These are phyloP conservation scores for Seira musarum DNA, from an alignment of 2,888 invertebrate genomes.

Conservation along the genomic window DNA sequence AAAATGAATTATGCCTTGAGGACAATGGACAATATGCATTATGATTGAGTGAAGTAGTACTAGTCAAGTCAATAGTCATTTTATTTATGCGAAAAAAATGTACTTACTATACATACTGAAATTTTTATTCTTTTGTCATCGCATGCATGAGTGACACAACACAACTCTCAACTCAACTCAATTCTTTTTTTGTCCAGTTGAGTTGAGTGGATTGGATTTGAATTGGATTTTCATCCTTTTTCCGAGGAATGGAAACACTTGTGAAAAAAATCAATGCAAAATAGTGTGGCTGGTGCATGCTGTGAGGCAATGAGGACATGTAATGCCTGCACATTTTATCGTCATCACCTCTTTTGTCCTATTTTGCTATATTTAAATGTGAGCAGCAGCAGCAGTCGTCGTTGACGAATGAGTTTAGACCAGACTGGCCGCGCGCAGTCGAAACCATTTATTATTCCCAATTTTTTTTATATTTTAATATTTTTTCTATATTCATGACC, in stretches of 20 bases:
- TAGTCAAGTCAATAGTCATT: too few relatives aligned
- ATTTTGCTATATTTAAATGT: too few relatives aligned
- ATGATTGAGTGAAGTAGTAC: too few relatives aligned
- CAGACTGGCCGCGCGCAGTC: not conserved
- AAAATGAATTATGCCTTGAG: not conserved
- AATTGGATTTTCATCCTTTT: too few relatives aligned
- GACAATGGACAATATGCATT: not conserved
- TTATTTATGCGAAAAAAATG: too few relatives aligned
- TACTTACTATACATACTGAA: too few relatives aligned
- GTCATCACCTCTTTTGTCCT: not conserved
- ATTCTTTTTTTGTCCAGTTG: conserved; percentile 1
- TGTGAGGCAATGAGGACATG: not conserved
- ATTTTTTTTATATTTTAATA: not conserved
- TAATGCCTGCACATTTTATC: conserved; percentile 8
- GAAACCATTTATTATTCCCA: not conserved
- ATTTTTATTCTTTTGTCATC: not conserved
- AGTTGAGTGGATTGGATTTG: too few relatives aligned
- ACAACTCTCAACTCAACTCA: too few relatives aligned
- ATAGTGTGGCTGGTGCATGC: not conserved
- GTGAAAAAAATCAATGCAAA: conserved; percentile 9
- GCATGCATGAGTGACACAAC: not conserved
- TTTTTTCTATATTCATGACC: conserved; percentile 8
- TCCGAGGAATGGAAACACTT: not conserved
- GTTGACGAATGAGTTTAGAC: not conserved
- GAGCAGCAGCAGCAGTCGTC: too few relatives aligned